Evolutionary conservation across 2,113 vertebrate genomes (phyloP).

Genomic region (Podarcis muralis): DNA sequence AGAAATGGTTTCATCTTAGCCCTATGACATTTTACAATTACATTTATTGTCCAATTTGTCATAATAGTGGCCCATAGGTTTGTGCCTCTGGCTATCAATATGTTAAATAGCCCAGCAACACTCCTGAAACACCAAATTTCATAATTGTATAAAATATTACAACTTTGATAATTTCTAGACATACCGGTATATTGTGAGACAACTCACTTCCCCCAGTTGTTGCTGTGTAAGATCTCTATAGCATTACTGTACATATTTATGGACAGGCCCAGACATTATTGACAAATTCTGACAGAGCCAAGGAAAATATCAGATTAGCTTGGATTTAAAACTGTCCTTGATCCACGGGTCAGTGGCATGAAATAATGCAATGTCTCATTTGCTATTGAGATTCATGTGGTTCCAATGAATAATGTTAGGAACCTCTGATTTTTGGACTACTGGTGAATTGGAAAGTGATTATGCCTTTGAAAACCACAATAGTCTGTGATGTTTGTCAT

Average conservation of each 20-base stretch:
- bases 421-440: not conserved
- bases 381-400: not conserved
- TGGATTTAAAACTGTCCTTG: not conserved
- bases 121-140: too few relatives aligned
- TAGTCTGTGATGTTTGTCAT: not conserved
- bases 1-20: too few relatives aligned
- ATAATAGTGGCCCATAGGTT: too few relatives aligned
- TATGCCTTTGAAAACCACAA: not conserved
- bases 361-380: not conserved
- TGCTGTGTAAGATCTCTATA: too few relatives aligned
- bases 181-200: not conserved
- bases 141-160: too few relatives aligned
- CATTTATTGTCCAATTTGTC: too few relatives aligned
- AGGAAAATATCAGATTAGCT: not conserved
- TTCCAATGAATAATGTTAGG: not conserved
- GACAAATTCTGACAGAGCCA: not conserved
- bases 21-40: too few relatives aligned
- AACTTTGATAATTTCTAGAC: too few relatives aligned
- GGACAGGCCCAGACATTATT: rapidly evolving
- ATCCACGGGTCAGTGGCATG: not conserved
- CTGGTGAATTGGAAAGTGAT: not conserved
- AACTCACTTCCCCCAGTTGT: not conserved
- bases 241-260: not conserved
- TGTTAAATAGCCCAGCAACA: too few relatives aligned
- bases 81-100: too few relatives aligned